These are phyloP conservation scores for Hydrophis major DNA, from an alignment of 2,797 vertebrate species.

Conservation along the genomic window DNA sequence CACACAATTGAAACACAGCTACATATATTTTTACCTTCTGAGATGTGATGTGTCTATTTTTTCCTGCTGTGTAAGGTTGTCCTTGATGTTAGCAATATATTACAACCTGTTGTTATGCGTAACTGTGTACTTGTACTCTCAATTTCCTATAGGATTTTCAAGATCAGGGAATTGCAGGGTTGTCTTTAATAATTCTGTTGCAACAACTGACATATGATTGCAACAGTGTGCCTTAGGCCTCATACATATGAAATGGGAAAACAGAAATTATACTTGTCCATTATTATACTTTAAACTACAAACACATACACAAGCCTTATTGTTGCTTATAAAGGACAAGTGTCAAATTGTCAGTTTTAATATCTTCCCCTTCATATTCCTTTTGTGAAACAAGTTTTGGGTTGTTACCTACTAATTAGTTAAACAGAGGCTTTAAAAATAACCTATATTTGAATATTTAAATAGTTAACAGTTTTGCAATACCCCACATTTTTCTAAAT, in stretches of 20 bases:
- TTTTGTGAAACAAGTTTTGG: slow-evolving; percentile 1
- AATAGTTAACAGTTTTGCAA: background rate
- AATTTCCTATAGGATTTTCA: slow-evolving; percentile 10
- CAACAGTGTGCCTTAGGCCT: background rate
- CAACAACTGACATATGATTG: slow-evolving; percentile 5
- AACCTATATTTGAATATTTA: background rate
- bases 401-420: background rate
- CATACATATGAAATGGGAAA: slow-evolving; percentile 16
- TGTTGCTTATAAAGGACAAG: slow-evolving; percentile 2
- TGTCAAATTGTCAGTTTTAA: background rate
- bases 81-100: background rate
- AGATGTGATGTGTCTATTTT: accelerated
- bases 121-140: background rate
- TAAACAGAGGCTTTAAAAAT: background rate
- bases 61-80: background rate
- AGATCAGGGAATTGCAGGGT: background rate
- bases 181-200: slow-evolving; percentile 27
- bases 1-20: background rate
- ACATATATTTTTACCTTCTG: background rate
- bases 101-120: background rate
- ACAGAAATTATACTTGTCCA: accelerated
- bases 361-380: background rate
- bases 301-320: background rate
- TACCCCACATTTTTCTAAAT: accelerated
- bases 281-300: background rate